Percentiles rank a stretch among this genome's conserved stretches.
Conservation (phyloP, 2,797 vertebrate genomes). For the Paedocypris micromegethes region DNA sequence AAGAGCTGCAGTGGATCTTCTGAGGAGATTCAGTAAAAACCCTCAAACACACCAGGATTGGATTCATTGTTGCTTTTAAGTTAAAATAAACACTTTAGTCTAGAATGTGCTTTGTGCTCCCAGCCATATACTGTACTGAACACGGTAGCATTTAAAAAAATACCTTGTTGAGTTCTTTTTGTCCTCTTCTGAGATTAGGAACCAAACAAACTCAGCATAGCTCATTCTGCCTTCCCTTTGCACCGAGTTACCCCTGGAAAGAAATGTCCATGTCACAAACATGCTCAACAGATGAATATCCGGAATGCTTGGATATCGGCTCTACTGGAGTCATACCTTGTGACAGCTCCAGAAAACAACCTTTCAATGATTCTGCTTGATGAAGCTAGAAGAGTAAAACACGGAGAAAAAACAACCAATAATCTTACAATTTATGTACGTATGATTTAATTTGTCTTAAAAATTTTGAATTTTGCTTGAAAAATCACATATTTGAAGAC, state of each 20-base stretch:
- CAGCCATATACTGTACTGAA: too few species aligned
- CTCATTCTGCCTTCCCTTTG: slow-evolving; percentile 95
- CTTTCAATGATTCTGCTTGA: slow-evolving; percentile 94
- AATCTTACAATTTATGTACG: too few species aligned
- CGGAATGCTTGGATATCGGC: neutral
- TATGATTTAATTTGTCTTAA: too few species aligned
- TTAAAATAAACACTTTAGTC: neutral
- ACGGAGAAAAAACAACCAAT: slow-evolving; percentile 24
- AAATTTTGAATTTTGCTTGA: too few species aligned
- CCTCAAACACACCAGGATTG: too few species aligned
- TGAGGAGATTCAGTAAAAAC: too few species aligned
- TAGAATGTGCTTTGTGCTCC: too few species aligned
- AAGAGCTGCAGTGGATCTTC: too few species aligned
- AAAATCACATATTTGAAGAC: too few species aligned
- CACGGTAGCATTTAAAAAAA: too few species aligned
- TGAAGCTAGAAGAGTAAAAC: slow-evolving; percentile 64
- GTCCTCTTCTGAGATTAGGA: slow-evolving; percentile 96
- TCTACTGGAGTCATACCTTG: slow-evolving; percentile 75
- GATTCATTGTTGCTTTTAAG: neutral
- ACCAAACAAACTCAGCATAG: slow-evolving; percentile 98
- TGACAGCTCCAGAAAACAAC: slow-evolving; percentile 95
- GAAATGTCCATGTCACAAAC: slow-evolving; percentile 4
- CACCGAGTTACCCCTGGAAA: slow-evolving; percentile 84
- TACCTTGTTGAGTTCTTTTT: slow-evolving; percentile 97
- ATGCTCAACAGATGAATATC: neutral